Base-by-base conservation (phyloP, 2,113 vertebrate genomes). In the Amphiprion percula region DNA sequence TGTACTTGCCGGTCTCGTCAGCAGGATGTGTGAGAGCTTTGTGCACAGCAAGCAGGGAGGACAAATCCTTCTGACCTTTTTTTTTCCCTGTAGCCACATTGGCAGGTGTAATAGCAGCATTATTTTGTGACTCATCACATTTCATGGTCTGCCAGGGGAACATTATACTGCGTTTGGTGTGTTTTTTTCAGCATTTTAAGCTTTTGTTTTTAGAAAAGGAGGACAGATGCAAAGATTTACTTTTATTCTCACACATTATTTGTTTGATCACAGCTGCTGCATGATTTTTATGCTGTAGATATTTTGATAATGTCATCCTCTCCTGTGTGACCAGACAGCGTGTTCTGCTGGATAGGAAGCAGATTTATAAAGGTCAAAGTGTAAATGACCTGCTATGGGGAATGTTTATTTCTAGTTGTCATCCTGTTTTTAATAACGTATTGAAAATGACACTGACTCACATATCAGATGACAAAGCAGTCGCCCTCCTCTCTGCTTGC, bases 21-120 rank as follows among this genome's bases (percentile, higher is more conserved):
- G 52, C 55, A 64, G 37, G 10, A 28, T 17, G 16, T 39, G 14
- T 37, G 61, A 68, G 64, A 55, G 60, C 33, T 68, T n/a, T 56
- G 62, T 58, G 30, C 44, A 21, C 47, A 39, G 17, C 19, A 44
- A 74, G 66, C 47, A 64, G 73, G 58, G 79, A 71, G 49, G 59
- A 82, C 72, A 41, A 54, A 80, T 89, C 71, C 74, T 11, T 73
- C 52, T 77, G 62, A 61, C 83, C 67, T 81, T 85, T 88, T 68
- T 11, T 10, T 37, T 30, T 44, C 1, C 26, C 56, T 72, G 62
- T 33, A 15, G 52, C 28, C 49, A 71, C 66, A 44, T 58, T 62
- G 26, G 28, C 54, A 63, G 1, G 58, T 87, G 60, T 81, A 67
- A 73, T 64, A 72, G 28, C 55, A 70, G 44, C 55, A 56, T 54